Evolutionary conservation across 2,888 invertebrate genomes (phyloP).

Genomic region (Chalcis sispes): DNA sequence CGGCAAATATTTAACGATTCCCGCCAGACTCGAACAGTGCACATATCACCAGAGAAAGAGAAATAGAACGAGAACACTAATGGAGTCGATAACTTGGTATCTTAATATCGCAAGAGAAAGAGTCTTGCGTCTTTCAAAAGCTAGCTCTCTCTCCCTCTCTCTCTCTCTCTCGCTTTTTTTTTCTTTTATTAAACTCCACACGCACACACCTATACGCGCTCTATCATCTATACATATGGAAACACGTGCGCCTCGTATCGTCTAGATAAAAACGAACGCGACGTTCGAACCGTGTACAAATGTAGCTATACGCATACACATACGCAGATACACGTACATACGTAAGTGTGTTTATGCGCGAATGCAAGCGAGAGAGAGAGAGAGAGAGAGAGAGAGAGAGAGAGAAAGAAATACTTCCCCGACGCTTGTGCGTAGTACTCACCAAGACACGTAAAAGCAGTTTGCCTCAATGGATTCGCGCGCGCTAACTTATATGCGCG

Average conservation of each 20-base stretch:
- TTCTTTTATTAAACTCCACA: neutral
- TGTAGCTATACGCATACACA: neutral
- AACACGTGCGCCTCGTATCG: constrained; percentile 13
- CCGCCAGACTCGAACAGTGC: too few species aligned
- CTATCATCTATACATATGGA: constrained; percentile 1
- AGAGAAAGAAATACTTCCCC: too few species aligned
- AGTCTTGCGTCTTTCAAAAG: too few species aligned
- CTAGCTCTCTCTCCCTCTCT: too few species aligned
- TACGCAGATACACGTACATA: neutral
- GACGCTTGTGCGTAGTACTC: neutral
- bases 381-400: too few species aligned
- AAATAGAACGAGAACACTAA: constrained; percentile 30
- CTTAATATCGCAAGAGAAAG: constrained; percentile 50
- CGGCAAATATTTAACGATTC: too few species aligned
- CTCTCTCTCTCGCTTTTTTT: neutral
- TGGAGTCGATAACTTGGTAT: constrained; percentile 42
- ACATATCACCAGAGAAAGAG: too few species aligned
- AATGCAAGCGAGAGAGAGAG: too few species aligned
- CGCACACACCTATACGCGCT: constrained; percentile 3
- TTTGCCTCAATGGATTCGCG: too few species aligned
- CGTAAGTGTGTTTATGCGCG: neutral
- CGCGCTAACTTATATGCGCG: neutral
- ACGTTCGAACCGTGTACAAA: neutral
- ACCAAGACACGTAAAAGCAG: too few species aligned
- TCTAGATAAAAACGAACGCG: constrained; percentile 7